phyloP scores from a whole-genome alignment of 1,140 invertebrate species.

The Drosophila nigromelanica region DNA sequence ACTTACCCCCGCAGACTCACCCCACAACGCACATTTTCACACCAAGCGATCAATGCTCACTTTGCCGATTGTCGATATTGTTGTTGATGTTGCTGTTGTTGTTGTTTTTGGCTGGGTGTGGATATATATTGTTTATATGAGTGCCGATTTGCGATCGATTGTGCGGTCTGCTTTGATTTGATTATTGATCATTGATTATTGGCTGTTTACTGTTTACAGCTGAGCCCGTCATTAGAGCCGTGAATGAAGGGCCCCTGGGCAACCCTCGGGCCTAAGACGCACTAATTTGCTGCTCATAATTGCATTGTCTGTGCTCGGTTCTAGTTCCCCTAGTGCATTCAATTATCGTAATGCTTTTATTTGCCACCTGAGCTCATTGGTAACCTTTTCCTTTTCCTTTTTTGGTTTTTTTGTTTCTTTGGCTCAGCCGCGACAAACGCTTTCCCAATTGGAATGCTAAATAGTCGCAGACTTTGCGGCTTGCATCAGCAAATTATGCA shows the following conservation, averaged over 20 bases:
- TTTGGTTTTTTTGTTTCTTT: background rate
- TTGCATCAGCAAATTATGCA: conserved; percentile 44
- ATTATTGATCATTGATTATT: conserved; percentile 37
- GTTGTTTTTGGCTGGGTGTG: conserved; percentile 14
- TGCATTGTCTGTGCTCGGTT: conserved; percentile 60
- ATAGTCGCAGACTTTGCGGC: conserved; percentile 60
- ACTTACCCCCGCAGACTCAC: conserved; percentile 56
- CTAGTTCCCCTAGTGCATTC: conserved; percentile 39
- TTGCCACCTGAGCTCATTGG: conserved; percentile 76
- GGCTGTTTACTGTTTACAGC: conserved; percentile 16
- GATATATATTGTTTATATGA: background rate
- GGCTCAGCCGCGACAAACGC: conserved; percentile 33
- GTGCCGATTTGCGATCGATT: conserved; percentile 65
- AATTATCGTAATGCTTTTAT: conserved; percentile 78
- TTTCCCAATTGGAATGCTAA: conserved; percentile 49
- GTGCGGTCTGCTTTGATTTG: conserved; percentile 62
- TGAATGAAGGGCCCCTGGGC: background rate
- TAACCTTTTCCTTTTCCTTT: conserved; percentile 23
- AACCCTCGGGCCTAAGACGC: conserved; percentile 5
- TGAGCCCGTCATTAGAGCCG: conserved; percentile 32
- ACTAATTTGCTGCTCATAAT: conserved; percentile 73
- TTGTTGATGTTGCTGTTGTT: conserved; percentile 26
- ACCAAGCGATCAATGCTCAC: conserved; percentile 68
- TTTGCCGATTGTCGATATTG: conserved; percentile 41
- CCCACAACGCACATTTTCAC: conserved; percentile 57